phyloP scores from a whole-genome alignment of 1,140 invertebrate species.

The Drosophila virilis region DNA sequence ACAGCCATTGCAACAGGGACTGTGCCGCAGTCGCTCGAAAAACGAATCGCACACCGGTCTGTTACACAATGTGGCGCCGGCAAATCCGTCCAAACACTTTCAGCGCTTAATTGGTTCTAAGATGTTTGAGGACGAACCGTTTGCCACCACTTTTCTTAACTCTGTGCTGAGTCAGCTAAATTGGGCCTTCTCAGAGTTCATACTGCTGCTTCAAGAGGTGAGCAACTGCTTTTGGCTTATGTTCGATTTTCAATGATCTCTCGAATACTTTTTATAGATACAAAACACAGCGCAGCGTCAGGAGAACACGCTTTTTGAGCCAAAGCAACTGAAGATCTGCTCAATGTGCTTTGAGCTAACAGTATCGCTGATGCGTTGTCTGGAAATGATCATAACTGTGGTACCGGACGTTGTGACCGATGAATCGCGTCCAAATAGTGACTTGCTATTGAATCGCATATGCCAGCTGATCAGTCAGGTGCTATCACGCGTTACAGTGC shows the following conservation, averaged over 20 bases:
- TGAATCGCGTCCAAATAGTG: slow-evolving; percentile 86
- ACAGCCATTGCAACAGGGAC: slow-evolving; percentile 60
- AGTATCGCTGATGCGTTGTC: slow-evolving; percentile 89
- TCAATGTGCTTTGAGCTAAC: slow-evolving; percentile 92
- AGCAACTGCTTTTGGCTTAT: background rate
- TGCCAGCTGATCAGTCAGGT: slow-evolving; percentile 90
- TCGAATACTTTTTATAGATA: slow-evolving; percentile 85
- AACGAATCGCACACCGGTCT: slow-evolving; percentile 83
- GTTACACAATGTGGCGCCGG: slow-evolving; percentile 80
- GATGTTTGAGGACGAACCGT: slow-evolving; percentile 82
- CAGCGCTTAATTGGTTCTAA: slow-evolving; percentile 84
- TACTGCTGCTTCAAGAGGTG: slow-evolving; percentile 93
- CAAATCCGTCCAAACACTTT: slow-evolving; percentile 79
- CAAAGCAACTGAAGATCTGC: slow-evolving; percentile 92
- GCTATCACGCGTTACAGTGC: slow-evolving; percentile 88
- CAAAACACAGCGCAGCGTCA: slow-evolving; percentile 87
- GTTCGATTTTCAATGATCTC: too few relatives aligned
- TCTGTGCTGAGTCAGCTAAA: slow-evolving; percentile 93
- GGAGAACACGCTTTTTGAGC: slow-evolving; percentile 86
- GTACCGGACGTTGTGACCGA: slow-evolving; percentile 88
- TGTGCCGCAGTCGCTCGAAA: slow-evolving; percentile 76
- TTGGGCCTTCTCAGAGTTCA: slow-evolving; percentile 95
- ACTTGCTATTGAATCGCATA: slow-evolving; percentile 88
- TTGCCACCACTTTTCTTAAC: slow-evolving; percentile 89
- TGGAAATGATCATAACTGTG: slow-evolving; percentile 91